Percentiles rank a stretch among this genome's conserved stretches.
phyloP scores from a whole-genome alignment of 1,140 invertebrate genomes.

The Halictus rubicundus region DNA sequence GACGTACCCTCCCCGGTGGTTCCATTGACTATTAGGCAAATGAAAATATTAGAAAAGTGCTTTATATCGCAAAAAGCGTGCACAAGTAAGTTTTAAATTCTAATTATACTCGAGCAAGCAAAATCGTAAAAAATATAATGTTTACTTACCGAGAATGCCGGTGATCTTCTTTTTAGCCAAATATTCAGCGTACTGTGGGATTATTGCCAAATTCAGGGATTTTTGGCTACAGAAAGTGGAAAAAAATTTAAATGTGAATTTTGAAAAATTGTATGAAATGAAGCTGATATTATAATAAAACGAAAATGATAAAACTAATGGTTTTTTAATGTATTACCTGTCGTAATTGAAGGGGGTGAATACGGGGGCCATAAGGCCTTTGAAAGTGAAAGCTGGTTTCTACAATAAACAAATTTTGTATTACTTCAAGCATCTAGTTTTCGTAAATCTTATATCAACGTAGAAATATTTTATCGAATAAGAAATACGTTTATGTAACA shows the following conservation, averaged over 20 bases:
- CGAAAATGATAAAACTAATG: no score
- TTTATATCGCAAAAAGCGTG: no score
- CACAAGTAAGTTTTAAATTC: no score
- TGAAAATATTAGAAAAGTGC: no score
- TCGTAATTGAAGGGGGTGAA: constrained; percentile 85
- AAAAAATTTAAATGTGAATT: constrained; percentile 3
- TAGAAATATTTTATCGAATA: no score
- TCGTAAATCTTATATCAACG: no score
- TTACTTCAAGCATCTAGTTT: neutral
- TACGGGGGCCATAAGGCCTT: constrained; percentile 85
- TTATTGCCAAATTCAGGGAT: constrained; percentile 81
- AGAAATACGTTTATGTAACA: neutral
- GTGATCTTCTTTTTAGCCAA: constrained; percentile 82
- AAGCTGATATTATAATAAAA: no score
- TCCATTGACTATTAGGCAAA: constrained; percentile 88
- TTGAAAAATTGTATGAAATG: no score
- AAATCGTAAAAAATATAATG: neutral
- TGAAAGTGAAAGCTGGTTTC: constrained; percentile 60
- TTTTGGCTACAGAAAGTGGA: constrained; percentile 64
- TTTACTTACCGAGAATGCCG: constrained; percentile 83
- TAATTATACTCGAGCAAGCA: neutral
- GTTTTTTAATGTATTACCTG: no score
- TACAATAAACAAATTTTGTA: constrained; percentile 7
- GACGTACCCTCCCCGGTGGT: constrained; percentile 89
- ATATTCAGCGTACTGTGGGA: constrained; percentile 84